These are phyloP conservation scores for Halocaridina rubra DNA, from an alignment of 2,888 invertebrate species.

Conservation along the genomic window DNA sequence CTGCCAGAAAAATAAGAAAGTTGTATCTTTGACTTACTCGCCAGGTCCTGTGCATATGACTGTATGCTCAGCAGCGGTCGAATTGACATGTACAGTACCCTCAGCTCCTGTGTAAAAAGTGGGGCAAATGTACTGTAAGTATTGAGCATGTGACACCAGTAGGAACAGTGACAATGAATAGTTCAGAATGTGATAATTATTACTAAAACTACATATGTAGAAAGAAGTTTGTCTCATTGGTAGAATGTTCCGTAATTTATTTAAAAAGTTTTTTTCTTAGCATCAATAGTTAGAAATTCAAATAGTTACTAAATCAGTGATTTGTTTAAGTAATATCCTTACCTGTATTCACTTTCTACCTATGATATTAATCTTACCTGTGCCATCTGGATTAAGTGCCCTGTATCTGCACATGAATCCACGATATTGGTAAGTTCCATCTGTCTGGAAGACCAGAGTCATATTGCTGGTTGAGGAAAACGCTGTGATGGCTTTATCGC, in stretches of 20 bases:
- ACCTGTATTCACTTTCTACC: too few relatives aligned
- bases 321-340: too few relatives aligned
- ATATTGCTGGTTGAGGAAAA: not conserved
- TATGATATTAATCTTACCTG: too few relatives aligned
- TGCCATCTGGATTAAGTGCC: not conserved
- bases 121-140: too few relatives aligned
- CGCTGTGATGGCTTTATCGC: not conserved
- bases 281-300: too few relatives aligned
- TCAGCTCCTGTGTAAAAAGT: not conserved
- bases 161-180: too few relatives aligned
- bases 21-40: too few relatives aligned
- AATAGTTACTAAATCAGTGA: too few relatives aligned
- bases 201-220: not conserved
- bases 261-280: too few relatives aligned
- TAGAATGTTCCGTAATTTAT: not conserved
- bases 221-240: not conserved
- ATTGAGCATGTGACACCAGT: too few relatives aligned
- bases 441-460: not conserved
- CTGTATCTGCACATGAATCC: conserved; percentile 14
- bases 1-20: too few relatives aligned
- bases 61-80: not conserved
- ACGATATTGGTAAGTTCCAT: not conserved
- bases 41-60: not conserved
- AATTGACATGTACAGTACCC: not conserved
- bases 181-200: not conserved